A percentile compares a stretch with the other conserved stretches of the same genome.
These are phyloP conservation scores for Zosterops hypoxanthus DNA, from an alignment of 2,113 vertebrate genomes.

Conservation along the genomic window DNA sequence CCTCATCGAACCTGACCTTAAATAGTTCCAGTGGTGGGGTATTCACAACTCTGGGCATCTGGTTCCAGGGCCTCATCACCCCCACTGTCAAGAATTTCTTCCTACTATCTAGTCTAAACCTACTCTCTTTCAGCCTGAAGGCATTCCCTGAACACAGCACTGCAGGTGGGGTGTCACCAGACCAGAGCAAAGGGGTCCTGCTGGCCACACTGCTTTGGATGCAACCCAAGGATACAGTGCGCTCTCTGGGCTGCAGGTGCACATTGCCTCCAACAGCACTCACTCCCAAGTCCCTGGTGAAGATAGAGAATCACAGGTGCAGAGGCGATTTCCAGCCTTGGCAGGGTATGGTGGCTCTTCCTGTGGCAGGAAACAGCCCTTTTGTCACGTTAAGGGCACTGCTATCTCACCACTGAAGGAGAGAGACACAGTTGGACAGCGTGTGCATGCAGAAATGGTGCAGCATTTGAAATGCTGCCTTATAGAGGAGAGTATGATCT, in stretches of 20 bases:
- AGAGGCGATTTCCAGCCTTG: neutral
- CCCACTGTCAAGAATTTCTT: neutral
- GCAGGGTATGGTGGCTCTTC: neutral
- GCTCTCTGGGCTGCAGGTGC: neutral
- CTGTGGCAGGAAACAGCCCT: neutral
- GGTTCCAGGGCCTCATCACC: neutral
- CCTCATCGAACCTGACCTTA: neutral
- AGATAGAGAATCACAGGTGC: neutral
- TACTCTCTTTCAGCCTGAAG: neutral
- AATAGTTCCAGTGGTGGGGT: no score
- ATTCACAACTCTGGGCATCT: neutral
- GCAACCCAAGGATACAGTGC: accelerated
- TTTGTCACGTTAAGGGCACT: accelerated
- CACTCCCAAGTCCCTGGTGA: neutral
- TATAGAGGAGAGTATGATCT: neutral
- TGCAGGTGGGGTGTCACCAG: neutral
- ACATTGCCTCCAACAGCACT: neutral
- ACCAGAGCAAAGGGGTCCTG: neutral
- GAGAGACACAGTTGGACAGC: accelerated
- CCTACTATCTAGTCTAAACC: neutral
- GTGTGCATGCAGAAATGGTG: accelerated
- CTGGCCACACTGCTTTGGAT: neutral
- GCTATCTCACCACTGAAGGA: no score
- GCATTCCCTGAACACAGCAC: neutral
- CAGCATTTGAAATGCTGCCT: neutral